Percentiles rank a stretch among this genome's conserved stretches.
phyloP scores from a whole-genome alignment of 35 echinoderm and acorn worm species.

The Nesometra sesokonis region DNA sequence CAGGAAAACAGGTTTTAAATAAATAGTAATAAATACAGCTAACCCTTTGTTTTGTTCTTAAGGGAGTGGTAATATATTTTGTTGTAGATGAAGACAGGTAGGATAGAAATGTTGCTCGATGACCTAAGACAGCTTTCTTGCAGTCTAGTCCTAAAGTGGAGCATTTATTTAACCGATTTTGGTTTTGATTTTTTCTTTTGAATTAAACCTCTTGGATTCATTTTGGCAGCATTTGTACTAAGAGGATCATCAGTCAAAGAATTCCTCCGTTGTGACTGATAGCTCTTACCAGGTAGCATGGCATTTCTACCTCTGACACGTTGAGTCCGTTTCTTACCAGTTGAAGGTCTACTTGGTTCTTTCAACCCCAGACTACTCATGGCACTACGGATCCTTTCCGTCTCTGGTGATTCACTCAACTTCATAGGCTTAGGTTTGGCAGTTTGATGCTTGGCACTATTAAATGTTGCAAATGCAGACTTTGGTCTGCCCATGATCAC shows the following conservation, averaged over 20 bases:
- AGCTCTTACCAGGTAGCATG: slow-evolving; percentile 69
- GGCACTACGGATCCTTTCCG: slow-evolving; percentile 23
- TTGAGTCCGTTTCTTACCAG: not conserved
- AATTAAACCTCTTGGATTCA: slow-evolving; percentile 12
- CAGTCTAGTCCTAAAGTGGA: too few relatives aligned
- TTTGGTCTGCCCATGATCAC: slow-evolving; percentile 70
- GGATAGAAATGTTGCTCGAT: too few relatives aligned
- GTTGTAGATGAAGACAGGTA: too few relatives aligned
- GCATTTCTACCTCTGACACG: slow-evolving; percentile 41
- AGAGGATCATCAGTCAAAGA: slow-evolving; percentile 64
- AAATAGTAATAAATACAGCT: too few relatives aligned
- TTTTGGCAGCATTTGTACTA: slow-evolving; percentile 52
- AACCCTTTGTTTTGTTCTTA: too few relatives aligned
- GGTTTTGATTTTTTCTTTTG: not conserved
- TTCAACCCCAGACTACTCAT: slow-evolving; percentile 42
- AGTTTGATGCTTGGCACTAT: slow-evolving; percentile 41
- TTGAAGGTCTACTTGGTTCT: not conserved
- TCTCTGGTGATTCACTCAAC: slow-evolving; percentile 22
- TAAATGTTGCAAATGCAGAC: slow-evolving; percentile 88
- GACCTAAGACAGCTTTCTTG: too few relatives aligned
- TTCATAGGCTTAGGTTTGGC: slow-evolving; percentile 40
- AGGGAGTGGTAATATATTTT: too few relatives aligned
- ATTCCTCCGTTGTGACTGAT: slow-evolving; percentile 54
- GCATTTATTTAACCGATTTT: not conserved
- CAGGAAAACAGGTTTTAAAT: too few relatives aligned